Evolutionary conservation across 2,113 vertebrate genomes (phyloP).

Genomic region (Anolis carolinensis): DNA sequence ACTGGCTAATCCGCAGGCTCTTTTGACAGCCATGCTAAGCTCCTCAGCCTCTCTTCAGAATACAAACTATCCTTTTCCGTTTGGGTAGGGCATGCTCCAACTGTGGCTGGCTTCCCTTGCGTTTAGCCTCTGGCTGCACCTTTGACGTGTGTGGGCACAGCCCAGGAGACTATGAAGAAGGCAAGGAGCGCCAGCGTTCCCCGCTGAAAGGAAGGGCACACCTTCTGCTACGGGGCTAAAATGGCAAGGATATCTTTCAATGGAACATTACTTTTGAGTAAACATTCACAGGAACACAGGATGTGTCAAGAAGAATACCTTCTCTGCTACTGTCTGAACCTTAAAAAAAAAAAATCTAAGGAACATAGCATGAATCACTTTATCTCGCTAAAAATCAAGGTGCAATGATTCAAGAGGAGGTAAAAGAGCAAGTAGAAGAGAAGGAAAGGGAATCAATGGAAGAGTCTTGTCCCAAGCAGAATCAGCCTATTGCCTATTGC

Average conservation of each 20-base stretch:
- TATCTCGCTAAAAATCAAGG: background rate
- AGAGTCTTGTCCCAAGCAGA: background rate
- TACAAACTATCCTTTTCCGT: slow-evolving; percentile 33
- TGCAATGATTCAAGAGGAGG: background rate
- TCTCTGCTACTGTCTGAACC: background rate
- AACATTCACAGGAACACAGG: background rate
- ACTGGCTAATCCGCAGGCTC: background rate
- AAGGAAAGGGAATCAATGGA: background rate
- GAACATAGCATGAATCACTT: background rate
- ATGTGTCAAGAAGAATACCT: background rate
- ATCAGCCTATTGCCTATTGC: background rate
- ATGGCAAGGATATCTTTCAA: background rate
- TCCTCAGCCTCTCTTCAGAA: slow-evolving; percentile 15
- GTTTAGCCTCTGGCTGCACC: slow-evolving; percentile 34
- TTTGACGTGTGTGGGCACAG: slow-evolving; percentile 71
- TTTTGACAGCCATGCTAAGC: accelerated
- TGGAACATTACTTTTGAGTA: background rate
- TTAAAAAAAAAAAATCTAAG: background rate
- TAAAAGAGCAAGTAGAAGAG: background rate
- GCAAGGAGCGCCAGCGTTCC: slow-evolving; percentile 26
- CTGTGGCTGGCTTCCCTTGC: slow-evolving; percentile 34
- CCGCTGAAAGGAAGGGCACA: slow-evolving; percentile 55
- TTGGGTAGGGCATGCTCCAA: background rate
- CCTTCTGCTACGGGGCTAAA: background rate
- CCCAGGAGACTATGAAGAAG: slow-evolving; percentile 14